These are phyloP conservation scores for Ips nitidus DNA, from an alignment of 1,140 invertebrate species.

Conservation along the genomic window DNA sequence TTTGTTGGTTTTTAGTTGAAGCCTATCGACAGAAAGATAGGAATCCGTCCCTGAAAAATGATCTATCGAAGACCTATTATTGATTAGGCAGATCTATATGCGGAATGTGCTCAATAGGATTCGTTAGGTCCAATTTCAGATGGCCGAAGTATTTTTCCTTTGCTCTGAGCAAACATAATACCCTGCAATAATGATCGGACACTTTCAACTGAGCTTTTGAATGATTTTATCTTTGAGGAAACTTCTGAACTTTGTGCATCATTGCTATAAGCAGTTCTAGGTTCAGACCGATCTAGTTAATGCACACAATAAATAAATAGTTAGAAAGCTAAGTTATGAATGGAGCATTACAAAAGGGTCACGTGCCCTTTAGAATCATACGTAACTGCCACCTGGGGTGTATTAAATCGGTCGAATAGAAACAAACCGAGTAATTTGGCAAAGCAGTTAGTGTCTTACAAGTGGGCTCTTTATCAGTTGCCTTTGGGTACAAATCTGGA, in stretches of 20 bases:
- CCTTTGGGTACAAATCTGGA: constrained; percentile 46
- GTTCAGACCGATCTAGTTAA: too few species aligned
- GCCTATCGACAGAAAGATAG: too few species aligned
- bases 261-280: neutral
- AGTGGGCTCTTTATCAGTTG: constrained; percentile 48
- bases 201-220: constrained; percentile 7
- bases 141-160: constrained; percentile 31
- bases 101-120: constrained; percentile 41
- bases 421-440: constrained; percentile 49
- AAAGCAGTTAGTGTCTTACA: constrained; percentile 48
- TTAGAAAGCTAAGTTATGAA: neutral
- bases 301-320: neutral
- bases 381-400: constrained; percentile 38
- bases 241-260: constrained; percentile 2
- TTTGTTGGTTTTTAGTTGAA: too few species aligned
- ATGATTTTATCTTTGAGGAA: constrained; percentile 22
- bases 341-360: constrained; percentile 5
- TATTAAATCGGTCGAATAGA: constrained; percentile 45
- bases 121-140: constrained; percentile 44
- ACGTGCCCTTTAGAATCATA: constrained; percentile 31
- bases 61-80: constrained; percentile 37
- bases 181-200: constrained; percentile 28
- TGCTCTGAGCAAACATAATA: constrained; percentile 35
- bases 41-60: constrained; percentile 14
- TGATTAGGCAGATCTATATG: constrained; percentile 39